A percentile compares a stretch with the other conserved stretches of the same genome.
Conservation (phyloP, 2,797 vertebrate genomes). For the Hafferia zeledoni region DNA sequence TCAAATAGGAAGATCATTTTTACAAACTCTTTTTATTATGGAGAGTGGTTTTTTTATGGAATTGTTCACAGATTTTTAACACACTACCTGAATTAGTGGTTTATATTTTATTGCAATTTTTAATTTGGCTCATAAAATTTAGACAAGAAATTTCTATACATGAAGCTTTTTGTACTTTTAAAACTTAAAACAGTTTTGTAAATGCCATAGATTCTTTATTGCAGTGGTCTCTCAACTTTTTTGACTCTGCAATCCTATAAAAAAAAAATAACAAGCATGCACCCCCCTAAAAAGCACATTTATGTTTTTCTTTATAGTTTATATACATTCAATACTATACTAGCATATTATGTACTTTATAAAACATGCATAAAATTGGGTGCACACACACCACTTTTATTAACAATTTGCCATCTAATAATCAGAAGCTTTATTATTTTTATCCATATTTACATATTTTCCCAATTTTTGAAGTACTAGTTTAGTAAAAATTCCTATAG, state of each 20-base stretch:
- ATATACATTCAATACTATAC: not conserved
- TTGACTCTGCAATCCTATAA: not conserved
- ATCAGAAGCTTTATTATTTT: not conserved
- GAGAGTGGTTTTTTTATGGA: slow-evolving; percentile 10
- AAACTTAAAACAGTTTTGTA: not conserved
- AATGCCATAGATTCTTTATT: not conserved
- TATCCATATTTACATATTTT: not conserved
- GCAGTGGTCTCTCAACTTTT: not conserved
- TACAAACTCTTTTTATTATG: not conserved
- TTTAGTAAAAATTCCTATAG: not conserved
- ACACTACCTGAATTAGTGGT: not conserved
- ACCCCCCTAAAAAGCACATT: accelerated
- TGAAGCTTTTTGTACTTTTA: not conserved
- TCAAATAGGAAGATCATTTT: slow-evolving; percentile 7
- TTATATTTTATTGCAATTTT: not conserved
- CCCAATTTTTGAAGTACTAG: not conserved
- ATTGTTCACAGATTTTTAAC: slow-evolving; percentile 16
- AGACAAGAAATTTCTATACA: not conserved
- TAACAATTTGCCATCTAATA: not conserved
- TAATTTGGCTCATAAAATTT: not conserved
- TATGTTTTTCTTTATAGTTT: not conserved
- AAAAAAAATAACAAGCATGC: accelerated
- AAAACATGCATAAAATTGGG: not conserved
- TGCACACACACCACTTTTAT: not conserved
- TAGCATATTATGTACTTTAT: not conserved